Evolutionary conservation across 2,113 vertebrate genomes (phyloP).

Genomic region (Mellivora capensis): DNA sequence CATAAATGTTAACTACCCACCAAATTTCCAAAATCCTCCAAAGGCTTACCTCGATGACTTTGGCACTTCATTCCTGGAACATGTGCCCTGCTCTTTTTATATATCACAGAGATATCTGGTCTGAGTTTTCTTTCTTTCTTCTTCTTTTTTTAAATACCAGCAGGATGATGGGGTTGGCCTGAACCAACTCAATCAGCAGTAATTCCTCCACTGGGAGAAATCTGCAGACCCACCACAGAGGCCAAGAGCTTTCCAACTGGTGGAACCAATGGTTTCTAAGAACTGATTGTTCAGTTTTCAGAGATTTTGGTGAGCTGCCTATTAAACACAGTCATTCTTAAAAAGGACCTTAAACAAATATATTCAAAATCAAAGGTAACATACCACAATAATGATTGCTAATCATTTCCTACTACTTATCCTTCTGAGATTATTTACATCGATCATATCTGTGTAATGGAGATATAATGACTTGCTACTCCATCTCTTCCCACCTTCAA

Average conservation of each 20-base stretch:
- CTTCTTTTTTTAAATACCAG: background rate
- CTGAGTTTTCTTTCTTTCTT: background rate
- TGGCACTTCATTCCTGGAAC: background rate
- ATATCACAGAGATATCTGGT: background rate
- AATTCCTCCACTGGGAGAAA: conserved; percentile 1
- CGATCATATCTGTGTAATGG: background rate
- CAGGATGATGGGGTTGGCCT: background rate
- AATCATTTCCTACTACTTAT: background rate
- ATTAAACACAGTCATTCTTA: background rate
- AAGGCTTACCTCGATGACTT: background rate
- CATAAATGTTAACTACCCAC: background rate
- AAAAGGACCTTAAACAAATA: background rate
- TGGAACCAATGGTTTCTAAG: background rate
- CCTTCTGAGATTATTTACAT: background rate
- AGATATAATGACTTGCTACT: background rate
- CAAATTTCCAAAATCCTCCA: conserved; percentile 12
- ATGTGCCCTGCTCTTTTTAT: background rate
- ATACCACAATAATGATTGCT: background rate
- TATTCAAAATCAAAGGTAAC: background rate
- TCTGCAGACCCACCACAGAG: rapidly evolving
- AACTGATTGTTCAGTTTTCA: background rate
- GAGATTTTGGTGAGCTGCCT: background rate
- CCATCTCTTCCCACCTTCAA: background rate
- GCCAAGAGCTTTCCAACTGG: background rate
- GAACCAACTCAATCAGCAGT: background rate